Percentiles rank a stretch among this genome's conserved stretches.
Evolutionary conservation across 2,888 invertebrate species (phyloP).

Genomic region (Bhutanitis thaidina): DNA sequence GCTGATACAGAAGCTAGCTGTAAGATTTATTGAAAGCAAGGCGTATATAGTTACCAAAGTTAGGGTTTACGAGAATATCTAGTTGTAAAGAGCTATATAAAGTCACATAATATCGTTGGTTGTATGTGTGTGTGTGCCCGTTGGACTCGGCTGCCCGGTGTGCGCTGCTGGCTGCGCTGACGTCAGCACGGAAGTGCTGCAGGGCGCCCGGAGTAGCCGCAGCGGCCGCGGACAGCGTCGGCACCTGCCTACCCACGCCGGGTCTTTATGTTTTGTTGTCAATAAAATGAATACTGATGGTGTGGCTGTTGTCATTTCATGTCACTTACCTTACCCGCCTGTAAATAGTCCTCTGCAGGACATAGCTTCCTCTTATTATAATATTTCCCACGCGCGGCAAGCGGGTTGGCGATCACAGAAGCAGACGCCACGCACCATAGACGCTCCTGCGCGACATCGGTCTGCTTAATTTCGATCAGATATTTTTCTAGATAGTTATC

Average conservation of each 20-base stretch:
- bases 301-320: conserved; percentile 25
- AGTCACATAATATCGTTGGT: conserved; percentile 15
- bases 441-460: too few relatives aligned
- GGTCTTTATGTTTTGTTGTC: conserved; percentile 62
- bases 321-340: too few relatives aligned
- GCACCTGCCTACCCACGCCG: conserved; percentile 29
- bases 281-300: conserved; percentile 59
- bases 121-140: conserved; percentile 7
- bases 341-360: too few relatives aligned
- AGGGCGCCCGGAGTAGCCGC: background rate
- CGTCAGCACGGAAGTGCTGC: background rate
- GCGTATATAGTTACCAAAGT: background rate
- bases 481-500: too few relatives aligned
- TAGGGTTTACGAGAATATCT: background rate
- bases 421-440: too few relatives aligned
- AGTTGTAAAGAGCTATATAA: conserved; percentile 6
- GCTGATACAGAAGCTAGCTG: background rate
- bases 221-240: background rate
- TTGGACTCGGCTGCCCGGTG: background rate
- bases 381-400: too few relatives aligned
- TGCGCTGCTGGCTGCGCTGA: background rate
- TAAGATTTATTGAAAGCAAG: background rate
- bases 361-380: too few relatives aligned
- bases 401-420: too few relatives aligned
- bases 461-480: too few relatives aligned